A percentile compares a stretch with the other conserved stretches of the same genome.
Evolutionary conservation across 2,888 invertebrate genomes (phyloP).

Genomic region (Nasonovia ribisnigri): DNA sequence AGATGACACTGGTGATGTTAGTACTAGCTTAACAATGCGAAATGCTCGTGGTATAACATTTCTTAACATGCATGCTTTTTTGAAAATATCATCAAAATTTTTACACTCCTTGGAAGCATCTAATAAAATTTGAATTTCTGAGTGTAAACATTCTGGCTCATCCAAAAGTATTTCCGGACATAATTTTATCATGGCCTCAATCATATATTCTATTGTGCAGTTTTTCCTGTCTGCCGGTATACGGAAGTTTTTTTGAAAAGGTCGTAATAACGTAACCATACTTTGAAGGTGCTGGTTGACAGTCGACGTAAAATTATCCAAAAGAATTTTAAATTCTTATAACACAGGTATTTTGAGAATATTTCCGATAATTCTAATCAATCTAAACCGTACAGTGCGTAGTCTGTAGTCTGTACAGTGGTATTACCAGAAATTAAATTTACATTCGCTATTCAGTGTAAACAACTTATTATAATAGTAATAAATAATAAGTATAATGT

Average conservation of each 20-base stretch:
- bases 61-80: conserved; percentile 36
- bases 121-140: conserved; percentile 53
- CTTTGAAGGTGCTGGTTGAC: conserved; percentile 48
- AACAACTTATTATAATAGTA: background rate
- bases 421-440: conserved; percentile 15
- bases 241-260: conserved; percentile 42
- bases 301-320: conserved; percentile 49
- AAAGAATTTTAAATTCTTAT: conserved; percentile 61
- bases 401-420: background rate
- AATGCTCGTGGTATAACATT: conserved; percentile 29
- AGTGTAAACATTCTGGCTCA: conserved; percentile 51
- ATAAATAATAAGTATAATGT: background rate
- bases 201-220: conserved; percentile 22
- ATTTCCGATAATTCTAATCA: conserved; percentile 8
- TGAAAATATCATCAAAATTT: conserved; percentile 52
- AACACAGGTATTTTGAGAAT: background rate
- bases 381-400: background rate
- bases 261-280: conserved; percentile 47
- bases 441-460: background rate
- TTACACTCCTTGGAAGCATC: conserved; percentile 55
- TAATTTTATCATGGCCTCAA: conserved; percentile 42
- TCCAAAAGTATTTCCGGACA: conserved; percentile 28
- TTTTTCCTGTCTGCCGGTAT: conserved; percentile 26
- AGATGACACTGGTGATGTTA: conserved; percentile 45
- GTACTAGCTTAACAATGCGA: conserved; percentile 29